Evolutionary conservation across 2,888 invertebrate species (phyloP), one percentile per base, ranked within the genome.

Genomic region (Malthinus flaveolus): DNA sequence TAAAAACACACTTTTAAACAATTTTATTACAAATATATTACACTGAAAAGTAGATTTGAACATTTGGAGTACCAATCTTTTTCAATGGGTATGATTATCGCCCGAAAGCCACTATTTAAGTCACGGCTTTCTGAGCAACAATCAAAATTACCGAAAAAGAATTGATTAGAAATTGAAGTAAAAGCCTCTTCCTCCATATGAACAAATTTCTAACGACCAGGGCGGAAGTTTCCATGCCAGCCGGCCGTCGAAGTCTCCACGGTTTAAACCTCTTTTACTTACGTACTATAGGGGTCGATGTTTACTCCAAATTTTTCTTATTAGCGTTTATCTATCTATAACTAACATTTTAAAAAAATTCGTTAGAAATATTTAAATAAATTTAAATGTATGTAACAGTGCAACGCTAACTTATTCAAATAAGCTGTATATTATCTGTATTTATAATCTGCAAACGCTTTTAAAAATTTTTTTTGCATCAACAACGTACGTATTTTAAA

Each of bases 91-190:
- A 71, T 80, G 80, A 79, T 79, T 78, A 78, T 73, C 72, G 73
- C 78, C 74, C 76, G 79, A 80, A 79, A 80, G 80, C 75, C 79
- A 2, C 5, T 59, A 42, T 62, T 68, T 46, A 68, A 71, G 56
- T 51, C 63, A 78, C 68, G 79, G 79, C 80, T 80, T 80, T 80
- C 80, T 80, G 80, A 80, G 80, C 80, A 80, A 80, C 80, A 80
- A 80, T 80, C 80, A 80, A 80, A 80, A 79, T 71, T 75, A 15
- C 35, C 45, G 10, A 37, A 37, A 37, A 42, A 42, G 23, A 23
- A 23, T 23, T 23, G 2, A n/a, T 23, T 23, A 23, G 5, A 23
- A 23, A 23, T 23, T 5, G n/a, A n/a, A 23, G 23, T 23, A 23
- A 23, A 23, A 2, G 23, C 23, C 23, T 3, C 5, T 23, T 23